phyloP scores from a whole-genome alignment of 2,113 vertebrate species.

The Coryphaenoides rupestris region DNA sequence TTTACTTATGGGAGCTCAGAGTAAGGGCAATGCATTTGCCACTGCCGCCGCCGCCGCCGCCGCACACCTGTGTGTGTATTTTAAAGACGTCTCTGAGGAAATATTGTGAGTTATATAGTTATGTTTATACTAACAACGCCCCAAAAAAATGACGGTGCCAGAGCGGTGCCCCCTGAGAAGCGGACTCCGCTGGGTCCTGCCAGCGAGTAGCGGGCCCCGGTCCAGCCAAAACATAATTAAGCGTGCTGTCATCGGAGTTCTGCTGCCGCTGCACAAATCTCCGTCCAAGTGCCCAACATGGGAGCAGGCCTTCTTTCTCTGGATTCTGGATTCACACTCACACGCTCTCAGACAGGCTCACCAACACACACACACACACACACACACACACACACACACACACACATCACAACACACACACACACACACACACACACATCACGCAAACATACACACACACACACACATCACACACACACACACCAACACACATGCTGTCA shows the following conservation, averaged over 20 bases:
- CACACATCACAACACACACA: not conserved
- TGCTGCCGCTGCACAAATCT: conserved; percentile 70
- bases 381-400: conserved; percentile 7
- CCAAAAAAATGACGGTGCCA: not conserved
- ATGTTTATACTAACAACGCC: conserved; percentile 65
- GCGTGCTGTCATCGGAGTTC: conserved; percentile 70
- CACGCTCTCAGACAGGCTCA: not conserved
- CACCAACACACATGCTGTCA: no score
- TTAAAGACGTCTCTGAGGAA: conserved; percentile 51
- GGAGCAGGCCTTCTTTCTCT: conserved; percentile 67
- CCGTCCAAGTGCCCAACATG: conserved; percentile 71
- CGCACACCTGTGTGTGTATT: no score
- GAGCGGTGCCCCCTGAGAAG: conserved; percentile 47
- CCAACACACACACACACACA: conserved; percentile 19
- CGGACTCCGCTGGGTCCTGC: conserved; percentile 53
- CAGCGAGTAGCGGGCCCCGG: conserved; percentile 60
- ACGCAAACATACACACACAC: not conserved
- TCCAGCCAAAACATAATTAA: conserved; percentile 73
- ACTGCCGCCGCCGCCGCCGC: no score
- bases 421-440: not conserved
- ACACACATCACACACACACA: no score
- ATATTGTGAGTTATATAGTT: conserved; percentile 53
- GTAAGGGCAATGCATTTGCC: no score
- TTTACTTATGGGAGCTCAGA: no score
- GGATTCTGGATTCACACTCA: conserved; percentile 51